Evolutionary conservation across 1,140 invertebrate genomes (phyloP).

Genomic region (Ptiloglossa arizonensis): DNA sequence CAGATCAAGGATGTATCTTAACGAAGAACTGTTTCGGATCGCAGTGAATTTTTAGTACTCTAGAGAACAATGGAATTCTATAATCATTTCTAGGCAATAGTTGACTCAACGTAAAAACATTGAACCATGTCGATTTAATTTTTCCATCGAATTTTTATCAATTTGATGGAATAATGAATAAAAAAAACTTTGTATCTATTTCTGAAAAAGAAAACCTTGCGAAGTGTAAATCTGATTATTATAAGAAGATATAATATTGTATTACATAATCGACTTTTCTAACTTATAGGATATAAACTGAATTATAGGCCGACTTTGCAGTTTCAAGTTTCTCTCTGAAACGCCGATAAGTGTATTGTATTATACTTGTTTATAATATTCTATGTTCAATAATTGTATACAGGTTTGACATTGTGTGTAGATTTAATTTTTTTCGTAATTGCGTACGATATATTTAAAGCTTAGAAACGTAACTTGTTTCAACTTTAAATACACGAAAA

Average conservation of each 20-base stretch:
- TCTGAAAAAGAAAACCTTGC: not conserved
- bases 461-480: not conserved
- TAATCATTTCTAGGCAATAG: not conserved
- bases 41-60: not conserved
- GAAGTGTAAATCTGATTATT: conserved; percentile 11
- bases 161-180: not conserved
- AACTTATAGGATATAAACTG: not conserved
- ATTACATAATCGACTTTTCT: conserved; percentile 12
- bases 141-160: not conserved
- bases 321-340: not conserved
- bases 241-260: not conserved
- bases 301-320: not conserved
- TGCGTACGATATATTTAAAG: not conserved
- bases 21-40: not conserved
- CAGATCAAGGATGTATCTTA: not conserved
- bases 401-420: no score
- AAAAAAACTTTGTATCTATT: not conserved
- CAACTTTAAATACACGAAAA: not conserved
- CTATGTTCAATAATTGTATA: no score
- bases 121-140: not conserved
- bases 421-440: no score
- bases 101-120: not conserved
- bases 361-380: not conserved
- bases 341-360: no score
- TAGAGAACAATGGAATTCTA: not conserved